Base-by-base conservation (phyloP, 2,797 vertebrate species). In the Coluber constrictor region DNA sequence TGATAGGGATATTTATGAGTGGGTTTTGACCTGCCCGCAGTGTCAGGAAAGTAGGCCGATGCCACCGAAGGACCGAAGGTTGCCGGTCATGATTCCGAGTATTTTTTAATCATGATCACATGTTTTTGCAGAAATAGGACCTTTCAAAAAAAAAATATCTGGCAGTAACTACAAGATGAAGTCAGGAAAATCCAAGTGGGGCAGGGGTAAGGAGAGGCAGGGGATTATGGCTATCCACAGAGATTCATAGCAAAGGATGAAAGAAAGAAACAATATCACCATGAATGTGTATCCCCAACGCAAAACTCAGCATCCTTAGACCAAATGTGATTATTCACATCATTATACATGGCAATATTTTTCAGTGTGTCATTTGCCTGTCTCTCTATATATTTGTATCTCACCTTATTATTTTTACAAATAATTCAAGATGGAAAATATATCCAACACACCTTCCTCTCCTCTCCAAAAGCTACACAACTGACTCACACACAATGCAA, bases 1-100 rank as follows among this genome's bases (percentile, higher is more conserved):
- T 5, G 47, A 47, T 47, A 47, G 47, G 47, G 47, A 47, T 0
- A 47, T 47, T 1, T 1, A 4, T 0, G 47, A 47, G 47, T 47
- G 47, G 47, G 47, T 47, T 1, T 47, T 5, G 4, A 47, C 47
- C 47, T 47, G 47, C 47, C 47, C 47, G 47, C 47, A 47, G 47
- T 47, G 0, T 47, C 4, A 5, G 47, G 47, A 47, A 0, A 47
- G 1, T 47, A 47, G 47, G 0, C 47, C 0, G 1, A 47, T 47
- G 47, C 1, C 47, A 5, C 0, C 4, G 47, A 47, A 47, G 47
- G 47, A 47, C n/a, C n/a, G n/a, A n/a, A n/a, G n/a, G n/a, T n/a
- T n/a, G n/a, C n/a, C n/a, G n/a, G n/a, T n/a, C n/a, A n/a, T n/a
- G n/a, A n/a, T n/a, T n/a, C n/a, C n/a, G n/a, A n/a, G n/a, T n/a